Conservation (phyloP, 2,888 invertebrate species). For the Phyllotreta cruciferae region DNA sequence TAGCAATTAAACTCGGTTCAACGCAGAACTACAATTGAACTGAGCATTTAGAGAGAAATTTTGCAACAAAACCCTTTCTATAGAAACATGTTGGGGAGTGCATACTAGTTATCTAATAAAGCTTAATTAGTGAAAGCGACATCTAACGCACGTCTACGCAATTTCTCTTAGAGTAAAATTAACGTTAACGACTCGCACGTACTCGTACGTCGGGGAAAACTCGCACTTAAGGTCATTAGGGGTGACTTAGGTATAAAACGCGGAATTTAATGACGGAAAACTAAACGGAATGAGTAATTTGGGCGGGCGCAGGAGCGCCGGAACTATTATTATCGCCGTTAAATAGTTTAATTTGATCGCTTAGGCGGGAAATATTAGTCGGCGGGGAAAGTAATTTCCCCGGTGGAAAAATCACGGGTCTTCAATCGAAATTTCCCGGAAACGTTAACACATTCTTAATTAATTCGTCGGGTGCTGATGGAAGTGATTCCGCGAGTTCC, state of each 20-base stretch:
- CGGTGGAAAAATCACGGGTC: background rate
- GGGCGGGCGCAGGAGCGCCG: background rate
- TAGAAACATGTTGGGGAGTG: too few species aligned
- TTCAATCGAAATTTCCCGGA: conserved; percentile 13
- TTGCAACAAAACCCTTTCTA: too few species aligned
- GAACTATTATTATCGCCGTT: too few species aligned
- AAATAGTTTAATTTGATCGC: too few species aligned
- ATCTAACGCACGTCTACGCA: conserved; percentile 30
- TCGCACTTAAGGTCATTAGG: conserved; percentile 20
- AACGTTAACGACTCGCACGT: conserved; percentile 29
- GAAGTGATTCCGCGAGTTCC: conserved; percentile 39
- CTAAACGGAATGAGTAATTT: conserved; percentile 20
- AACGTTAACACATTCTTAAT: conserved; percentile 41
- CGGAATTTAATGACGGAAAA: conserved; percentile 21
- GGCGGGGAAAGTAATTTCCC: too few species aligned
- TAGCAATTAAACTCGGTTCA: too few species aligned
- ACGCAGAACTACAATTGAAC: too few species aligned
- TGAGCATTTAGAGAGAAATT: too few species aligned
- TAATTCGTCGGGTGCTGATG: conserved; percentile 40
- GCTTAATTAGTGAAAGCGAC: conserved; percentile 18
- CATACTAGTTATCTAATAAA: conserved; percentile 17
- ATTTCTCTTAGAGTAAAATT: conserved; percentile 21
- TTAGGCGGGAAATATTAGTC: too few species aligned
- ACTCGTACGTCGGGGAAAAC: conserved; percentile 16
- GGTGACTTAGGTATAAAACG: conserved; percentile 25